Evolutionary conservation across 2,113 vertebrate species (phyloP).

Genomic region (Camelus dromedarius): DNA sequence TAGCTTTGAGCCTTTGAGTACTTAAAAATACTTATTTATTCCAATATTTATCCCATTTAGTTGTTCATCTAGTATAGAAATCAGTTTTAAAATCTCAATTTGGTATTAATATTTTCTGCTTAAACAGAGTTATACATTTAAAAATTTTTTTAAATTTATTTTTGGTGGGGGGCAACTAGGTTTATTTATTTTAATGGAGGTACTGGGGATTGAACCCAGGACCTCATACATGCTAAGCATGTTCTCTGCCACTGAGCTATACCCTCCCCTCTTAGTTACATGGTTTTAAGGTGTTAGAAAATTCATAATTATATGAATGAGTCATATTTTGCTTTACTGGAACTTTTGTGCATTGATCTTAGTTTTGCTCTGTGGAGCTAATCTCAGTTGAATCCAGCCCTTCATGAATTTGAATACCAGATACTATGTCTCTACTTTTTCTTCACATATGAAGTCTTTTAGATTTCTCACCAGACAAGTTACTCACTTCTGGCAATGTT

Average conservation of each 20-base stretch:
- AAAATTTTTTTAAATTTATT: no score
- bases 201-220: no score
- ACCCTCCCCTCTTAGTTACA: background rate
- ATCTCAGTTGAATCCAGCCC: background rate
- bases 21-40: constrained; percentile 28
- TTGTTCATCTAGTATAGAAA: background rate
- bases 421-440: background rate
- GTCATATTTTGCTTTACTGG: background rate
- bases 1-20: background rate
- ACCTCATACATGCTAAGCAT: no score
- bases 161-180: no score
- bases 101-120: background rate
- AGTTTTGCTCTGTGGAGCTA: background rate
- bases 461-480: background rate
- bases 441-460: background rate
- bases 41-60: background rate
- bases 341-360: constrained; percentile 2
- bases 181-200: no score
- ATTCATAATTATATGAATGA: background rate
- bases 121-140: background rate
- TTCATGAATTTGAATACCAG: constrained; percentile 3
- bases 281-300: constrained; percentile 15
- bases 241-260: no score
- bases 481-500: background rate
- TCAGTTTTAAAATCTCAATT: background rate